These are phyloP conservation scores for Adelphocoris suturalis DNA, from an alignment of 2,888 invertebrate species.

Conservation along the genomic window DNA sequence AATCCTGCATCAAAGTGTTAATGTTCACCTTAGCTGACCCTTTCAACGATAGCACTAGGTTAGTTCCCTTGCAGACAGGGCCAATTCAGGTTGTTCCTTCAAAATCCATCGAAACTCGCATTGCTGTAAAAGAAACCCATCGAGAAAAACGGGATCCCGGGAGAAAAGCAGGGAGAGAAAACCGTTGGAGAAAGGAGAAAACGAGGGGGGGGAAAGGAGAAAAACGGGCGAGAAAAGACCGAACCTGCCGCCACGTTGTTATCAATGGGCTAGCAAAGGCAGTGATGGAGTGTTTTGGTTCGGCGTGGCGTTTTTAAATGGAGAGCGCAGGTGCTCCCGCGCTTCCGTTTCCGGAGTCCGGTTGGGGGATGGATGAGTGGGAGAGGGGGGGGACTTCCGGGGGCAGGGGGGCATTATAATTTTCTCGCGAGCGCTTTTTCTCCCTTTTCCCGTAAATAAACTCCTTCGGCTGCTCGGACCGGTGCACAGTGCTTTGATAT, in stretches of 20 bases:
- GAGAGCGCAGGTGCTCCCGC: slow-evolving; percentile 58
- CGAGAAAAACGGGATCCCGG: neutral
- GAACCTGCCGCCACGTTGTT: neutral
- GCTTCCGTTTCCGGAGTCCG: slow-evolving; percentile 49
- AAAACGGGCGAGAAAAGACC: slow-evolving; percentile 30
- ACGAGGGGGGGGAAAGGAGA: neutral
- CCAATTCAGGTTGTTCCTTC: no score
- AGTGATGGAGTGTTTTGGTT: slow-evolving; percentile 54
- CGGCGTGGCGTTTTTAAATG: slow-evolving; percentile 51
- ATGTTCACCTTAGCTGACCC: no score
- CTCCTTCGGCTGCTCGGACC: no score
- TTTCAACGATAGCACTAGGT: no score
- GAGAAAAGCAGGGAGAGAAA: neutral
- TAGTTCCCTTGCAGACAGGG: no score
- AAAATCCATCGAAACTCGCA: neutral
- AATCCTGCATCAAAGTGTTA: no score
- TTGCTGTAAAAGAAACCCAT: neutral
- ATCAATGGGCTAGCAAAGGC: slow-evolving; percentile 34
- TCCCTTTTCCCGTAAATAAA: neutral
- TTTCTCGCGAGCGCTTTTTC: neutral
- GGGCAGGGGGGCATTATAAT: neutral
- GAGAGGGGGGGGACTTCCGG: neutral
- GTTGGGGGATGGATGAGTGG: neutral
- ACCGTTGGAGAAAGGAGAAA: neutral
- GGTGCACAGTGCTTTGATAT: no score